Conservation (phyloP, 2,888 invertebrate genomes). For the Sesamia inferens region DNA sequence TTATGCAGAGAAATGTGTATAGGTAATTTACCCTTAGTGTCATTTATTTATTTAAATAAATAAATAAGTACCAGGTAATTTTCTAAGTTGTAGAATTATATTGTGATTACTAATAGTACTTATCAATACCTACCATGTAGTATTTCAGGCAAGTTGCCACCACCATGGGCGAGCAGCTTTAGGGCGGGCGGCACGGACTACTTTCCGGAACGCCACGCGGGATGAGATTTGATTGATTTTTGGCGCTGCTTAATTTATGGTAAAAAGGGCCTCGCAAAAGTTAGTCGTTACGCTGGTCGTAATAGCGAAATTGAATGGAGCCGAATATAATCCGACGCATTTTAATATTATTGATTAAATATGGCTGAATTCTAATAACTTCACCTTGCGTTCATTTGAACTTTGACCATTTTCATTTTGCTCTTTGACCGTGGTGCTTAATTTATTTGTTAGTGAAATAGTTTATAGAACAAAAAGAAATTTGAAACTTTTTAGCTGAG, state of each 20-base stretch:
- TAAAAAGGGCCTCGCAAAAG: conserved; percentile 49
- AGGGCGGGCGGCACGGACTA: conserved; percentile 37
- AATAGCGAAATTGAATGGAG: conserved; percentile 37
- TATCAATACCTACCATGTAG: neutral
- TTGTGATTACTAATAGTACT: too few relatives aligned
- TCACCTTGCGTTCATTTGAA: conserved; percentile 17
- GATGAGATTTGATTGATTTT: conserved; percentile 56
- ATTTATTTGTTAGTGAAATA: conserved; percentile 13
- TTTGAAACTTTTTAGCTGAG: conserved; percentile 17
- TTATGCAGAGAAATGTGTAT: too few relatives aligned
- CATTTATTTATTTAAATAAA: too few relatives aligned
- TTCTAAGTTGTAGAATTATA: too few relatives aligned
- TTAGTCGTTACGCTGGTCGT: conserved; percentile 48
- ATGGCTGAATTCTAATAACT: conserved; percentile 25
- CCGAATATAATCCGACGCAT: conserved; percentile 22
- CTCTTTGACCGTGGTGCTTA: neutral
- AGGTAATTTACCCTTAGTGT: too few relatives aligned
- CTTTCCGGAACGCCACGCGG: conserved; percentile 37
- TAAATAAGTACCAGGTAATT: too few relatives aligned
- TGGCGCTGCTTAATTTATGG: conserved; percentile 49
- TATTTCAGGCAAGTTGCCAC: conserved; percentile 13
- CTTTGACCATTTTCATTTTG: conserved; percentile 25
- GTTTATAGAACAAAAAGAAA: conserved; percentile 9
- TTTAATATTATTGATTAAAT: conserved; percentile 43
- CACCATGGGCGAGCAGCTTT: conserved; percentile 5